A percentile compares a stretch with the other conserved stretches of the same genome.
Conservation (phyloP, 2,888 invertebrate genomes). For the Cybosia mesomella region DNA sequence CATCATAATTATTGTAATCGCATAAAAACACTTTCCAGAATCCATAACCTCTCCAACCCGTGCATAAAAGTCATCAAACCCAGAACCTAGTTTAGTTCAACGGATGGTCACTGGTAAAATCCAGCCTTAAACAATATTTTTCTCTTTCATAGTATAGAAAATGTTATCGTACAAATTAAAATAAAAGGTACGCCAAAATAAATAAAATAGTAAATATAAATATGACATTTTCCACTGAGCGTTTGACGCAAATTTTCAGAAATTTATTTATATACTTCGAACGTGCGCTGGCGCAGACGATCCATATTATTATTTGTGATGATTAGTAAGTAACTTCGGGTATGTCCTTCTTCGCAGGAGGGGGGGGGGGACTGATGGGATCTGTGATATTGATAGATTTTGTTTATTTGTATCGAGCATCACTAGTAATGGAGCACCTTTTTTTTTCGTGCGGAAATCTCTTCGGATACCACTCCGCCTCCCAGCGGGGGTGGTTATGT, state of each 20-base stretch:
- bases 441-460: too few species aligned
- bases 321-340: constrained; percentile 33
- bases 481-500: too few species aligned
- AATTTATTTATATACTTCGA: constrained; percentile 37
- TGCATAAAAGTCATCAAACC: too few species aligned
- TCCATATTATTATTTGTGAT: constrained; percentile 31
- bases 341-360: constrained; percentile 16
- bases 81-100: too few species aligned
- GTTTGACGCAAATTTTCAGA: constrained; percentile 50
- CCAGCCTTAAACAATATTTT: background rate
- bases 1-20: too few species aligned
- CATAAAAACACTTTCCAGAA: too few species aligned
- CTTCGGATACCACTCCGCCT: too few species aligned
- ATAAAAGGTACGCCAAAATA: constrained; percentile 38
- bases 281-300: constrained; percentile 24
- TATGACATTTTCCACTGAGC: constrained; percentile 22
- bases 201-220: constrained; percentile 40
- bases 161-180: background rate
- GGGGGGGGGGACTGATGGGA: background rate
- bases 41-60: too few species aligned
- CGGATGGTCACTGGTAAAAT: too few species aligned
- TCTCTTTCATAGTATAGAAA: background rate
- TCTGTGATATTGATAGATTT: background rate
- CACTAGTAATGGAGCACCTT: too few species aligned
- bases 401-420: constrained; percentile 3